These are phyloP conservation scores for Rattus rattus DNA, from an alignment of 2,113 vertebrate species.

Conservation along the genomic window DNA sequence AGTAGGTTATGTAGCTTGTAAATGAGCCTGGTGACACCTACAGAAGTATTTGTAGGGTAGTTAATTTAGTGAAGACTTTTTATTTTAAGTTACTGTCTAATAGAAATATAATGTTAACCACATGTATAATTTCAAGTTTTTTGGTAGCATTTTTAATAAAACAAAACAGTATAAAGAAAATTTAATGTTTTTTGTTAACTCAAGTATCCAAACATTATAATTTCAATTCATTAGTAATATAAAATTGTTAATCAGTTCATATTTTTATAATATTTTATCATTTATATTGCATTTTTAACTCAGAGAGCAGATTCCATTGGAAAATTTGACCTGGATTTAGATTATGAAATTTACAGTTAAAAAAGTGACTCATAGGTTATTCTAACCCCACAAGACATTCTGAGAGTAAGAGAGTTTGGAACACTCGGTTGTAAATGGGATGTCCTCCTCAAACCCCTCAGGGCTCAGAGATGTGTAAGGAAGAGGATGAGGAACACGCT, in stretches of 20 bases:
- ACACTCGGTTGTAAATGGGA: no score
- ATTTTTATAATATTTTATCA: neutral
- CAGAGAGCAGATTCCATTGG: neutral
- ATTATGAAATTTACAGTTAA: neutral
- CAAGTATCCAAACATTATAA: neutral
- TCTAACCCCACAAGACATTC: neutral
- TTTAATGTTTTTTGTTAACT: neutral
- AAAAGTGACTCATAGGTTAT: neutral
- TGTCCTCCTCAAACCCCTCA: no score
- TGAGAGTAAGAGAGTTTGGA: no score
- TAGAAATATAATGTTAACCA: no score
- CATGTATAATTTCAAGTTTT: neutral
- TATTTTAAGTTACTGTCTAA: neutral
- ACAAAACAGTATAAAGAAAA: neutral
- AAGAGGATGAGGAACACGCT: no score
- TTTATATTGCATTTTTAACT: neutral
- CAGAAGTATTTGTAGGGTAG: neutral
- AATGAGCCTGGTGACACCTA: neutral
- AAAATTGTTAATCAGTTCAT: neutral
- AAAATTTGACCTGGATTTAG: neutral
- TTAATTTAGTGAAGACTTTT: neutral
- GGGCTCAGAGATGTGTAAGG: no score
- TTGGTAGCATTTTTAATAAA: neutral
- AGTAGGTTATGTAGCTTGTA: neutral
- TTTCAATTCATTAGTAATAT: neutral